Conservation (phyloP, 2,888 invertebrate species). For the Stenolophus ochropezus region DNA sequence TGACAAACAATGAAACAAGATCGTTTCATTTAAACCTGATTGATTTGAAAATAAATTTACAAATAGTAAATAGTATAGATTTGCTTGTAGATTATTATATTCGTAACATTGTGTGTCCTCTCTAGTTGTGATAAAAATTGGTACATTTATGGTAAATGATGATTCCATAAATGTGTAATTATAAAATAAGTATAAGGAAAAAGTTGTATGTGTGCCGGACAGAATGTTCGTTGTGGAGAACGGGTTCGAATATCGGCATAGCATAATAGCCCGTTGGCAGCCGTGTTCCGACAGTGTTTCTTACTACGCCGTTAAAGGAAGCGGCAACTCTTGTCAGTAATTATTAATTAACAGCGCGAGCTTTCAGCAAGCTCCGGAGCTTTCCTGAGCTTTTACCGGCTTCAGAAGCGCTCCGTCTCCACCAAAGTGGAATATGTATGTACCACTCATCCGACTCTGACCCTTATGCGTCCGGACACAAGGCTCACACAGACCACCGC, state of each 20-base stretch:
- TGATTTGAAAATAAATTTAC: too few relatives aligned
- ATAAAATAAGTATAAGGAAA: too few relatives aligned
- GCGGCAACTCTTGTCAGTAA: conserved; percentile 74
- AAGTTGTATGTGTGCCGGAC: too few relatives aligned
- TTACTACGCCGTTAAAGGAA: conserved; percentile 70
- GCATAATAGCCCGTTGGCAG: conserved; percentile 47
- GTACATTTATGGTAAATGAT: too few relatives aligned
- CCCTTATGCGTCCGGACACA: conserved; percentile 23
- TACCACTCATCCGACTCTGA: conserved; percentile 65
- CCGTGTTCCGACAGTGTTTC: conserved; percentile 56
- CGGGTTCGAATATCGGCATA: not conserved
- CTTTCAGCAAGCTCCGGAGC: conserved; percentile 71
- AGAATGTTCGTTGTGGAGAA: not conserved
- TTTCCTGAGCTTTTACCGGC: conserved; percentile 75
- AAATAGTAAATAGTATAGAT: too few relatives aligned
- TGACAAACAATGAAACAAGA: too few relatives aligned
- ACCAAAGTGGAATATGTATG: conserved; percentile 71
- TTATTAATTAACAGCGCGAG: conserved; percentile 75
- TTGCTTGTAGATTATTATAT: too few relatives aligned
- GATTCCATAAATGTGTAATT: too few relatives aligned
- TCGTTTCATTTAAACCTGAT: too few relatives aligned
- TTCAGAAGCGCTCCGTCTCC: conserved; percentile 70
- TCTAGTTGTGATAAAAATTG: too few relatives aligned
- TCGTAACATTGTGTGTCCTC: too few relatives aligned
- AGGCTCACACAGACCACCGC: conserved; percentile 42